Percentiles rank a stretch among this genome's conserved stretches.
phyloP scores from a whole-genome alignment of 2,888 invertebrate genomes.

The Ceratothoa steindachneri region DNA sequence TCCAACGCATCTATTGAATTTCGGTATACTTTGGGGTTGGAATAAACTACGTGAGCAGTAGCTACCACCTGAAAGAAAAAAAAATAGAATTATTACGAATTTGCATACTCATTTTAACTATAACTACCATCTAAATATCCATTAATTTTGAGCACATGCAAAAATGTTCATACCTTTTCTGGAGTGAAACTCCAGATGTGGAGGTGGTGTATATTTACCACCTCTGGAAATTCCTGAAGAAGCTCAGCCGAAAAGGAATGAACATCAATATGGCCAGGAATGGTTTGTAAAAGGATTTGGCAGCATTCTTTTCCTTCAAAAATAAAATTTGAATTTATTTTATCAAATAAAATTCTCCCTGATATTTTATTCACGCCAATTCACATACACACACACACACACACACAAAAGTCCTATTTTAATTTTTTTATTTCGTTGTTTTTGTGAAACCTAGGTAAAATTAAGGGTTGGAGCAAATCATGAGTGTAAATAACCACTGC shows the following conservation, averaged over 20 bases:
- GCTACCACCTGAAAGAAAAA: conserved; percentile 61
- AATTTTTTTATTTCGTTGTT: too few species aligned
- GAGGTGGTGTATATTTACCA: conserved; percentile 75
- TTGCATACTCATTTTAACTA: too few species aligned
- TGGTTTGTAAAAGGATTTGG: conserved; percentile 82
- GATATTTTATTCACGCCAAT: too few species aligned
- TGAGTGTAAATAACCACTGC: too few species aligned
- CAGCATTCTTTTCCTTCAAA: conserved; percentile 57
- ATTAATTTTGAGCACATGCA: neutral
- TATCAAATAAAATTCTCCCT: neutral
- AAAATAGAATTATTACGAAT: too few species aligned
- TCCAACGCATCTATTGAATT: conserved; percentile 60
- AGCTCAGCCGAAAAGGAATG: conserved; percentile 65
- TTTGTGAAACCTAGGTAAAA: too few species aligned
- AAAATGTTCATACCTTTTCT: conserved; percentile 55
- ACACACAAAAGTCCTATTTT: too few species aligned
- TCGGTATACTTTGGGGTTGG: conserved; percentile 58
- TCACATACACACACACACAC: too few species aligned
- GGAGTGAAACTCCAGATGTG: conserved; percentile 84
- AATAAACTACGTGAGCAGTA: conserved; percentile 75
- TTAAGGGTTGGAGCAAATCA: too few species aligned
- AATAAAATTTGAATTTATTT: neutral
- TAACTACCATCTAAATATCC: too few species aligned
- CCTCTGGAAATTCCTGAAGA: conserved; percentile 64
- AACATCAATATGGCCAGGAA: conserved; percentile 81